Conservation (phyloP, 1,140 invertebrate genomes). For the Apolygus lucorum region DNA sequence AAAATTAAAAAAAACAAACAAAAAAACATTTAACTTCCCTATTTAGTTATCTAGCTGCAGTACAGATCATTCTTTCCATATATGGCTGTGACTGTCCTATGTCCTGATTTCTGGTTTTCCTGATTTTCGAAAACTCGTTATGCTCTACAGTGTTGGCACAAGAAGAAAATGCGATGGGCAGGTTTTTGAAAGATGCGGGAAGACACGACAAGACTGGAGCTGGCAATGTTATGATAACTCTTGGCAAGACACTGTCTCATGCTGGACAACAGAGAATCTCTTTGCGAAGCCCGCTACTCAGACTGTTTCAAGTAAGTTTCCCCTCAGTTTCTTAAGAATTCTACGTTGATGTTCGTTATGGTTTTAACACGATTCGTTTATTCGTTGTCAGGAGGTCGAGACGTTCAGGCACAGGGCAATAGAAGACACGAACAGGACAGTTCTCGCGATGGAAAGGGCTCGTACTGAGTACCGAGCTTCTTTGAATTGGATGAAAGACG, state of each 20-base stretch:
- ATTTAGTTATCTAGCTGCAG: too few species aligned
- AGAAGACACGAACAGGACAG: constrained; percentile 82
- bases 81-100: neutral
- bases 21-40: too few species aligned
- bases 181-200: constrained; percentile 91
- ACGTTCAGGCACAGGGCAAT: constrained; percentile 92
- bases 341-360: neutral
- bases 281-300: constrained; percentile 72
- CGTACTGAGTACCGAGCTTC: constrained; percentile 94
- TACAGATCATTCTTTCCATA: too few species aligned
- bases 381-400: constrained; percentile 70
- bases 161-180: constrained; percentile 90
- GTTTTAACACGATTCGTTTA: neutral
- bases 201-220: constrained; percentile 80
- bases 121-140: neutral
- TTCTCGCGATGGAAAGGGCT: constrained; percentile 87
- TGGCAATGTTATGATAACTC: constrained; percentile 85
- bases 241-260: constrained; percentile 90
- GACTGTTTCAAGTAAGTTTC: constrained; percentile 63
- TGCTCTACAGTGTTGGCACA: constrained; percentile 64
- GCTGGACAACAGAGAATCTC: constrained; percentile 89
- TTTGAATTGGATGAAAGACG: constrained; percentile 98
- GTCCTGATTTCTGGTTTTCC: neutral
- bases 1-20: too few species aligned
- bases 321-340: neutral